Evolutionary conservation across 2,113 vertebrate species (phyloP).

Genomic region (Cygnus atratus): DNA sequence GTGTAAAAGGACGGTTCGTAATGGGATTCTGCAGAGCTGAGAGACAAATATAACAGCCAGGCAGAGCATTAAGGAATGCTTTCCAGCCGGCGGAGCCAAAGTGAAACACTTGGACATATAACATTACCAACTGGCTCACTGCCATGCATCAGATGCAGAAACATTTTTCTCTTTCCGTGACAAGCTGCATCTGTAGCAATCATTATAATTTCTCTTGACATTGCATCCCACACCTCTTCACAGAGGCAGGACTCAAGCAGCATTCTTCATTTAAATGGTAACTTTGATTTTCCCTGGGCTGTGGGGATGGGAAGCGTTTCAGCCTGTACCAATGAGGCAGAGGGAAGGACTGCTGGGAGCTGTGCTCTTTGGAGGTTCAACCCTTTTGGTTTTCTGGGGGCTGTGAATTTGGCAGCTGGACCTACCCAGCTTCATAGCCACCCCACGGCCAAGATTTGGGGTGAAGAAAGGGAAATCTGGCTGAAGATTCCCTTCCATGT

Average conservation of each 20-base stretch:
- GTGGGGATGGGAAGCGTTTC: neutral
- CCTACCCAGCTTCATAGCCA: neutral
- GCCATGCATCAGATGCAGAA: constrained; percentile 30
- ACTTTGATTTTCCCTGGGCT: constrained; percentile 29
- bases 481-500: neutral
- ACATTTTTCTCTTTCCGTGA: constrained; percentile 23
- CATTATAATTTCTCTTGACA: constrained; percentile 51
- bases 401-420: neutral
- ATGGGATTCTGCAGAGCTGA: constrained; percentile 59
- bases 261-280: constrained; percentile 39
- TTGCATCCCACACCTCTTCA: constrained; percentile 15
- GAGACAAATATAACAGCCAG: constrained; percentile 49
- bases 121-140: constrained; percentile 37
- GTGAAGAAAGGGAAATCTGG: neutral
- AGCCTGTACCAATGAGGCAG: neutral
- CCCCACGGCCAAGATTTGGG: neutral
- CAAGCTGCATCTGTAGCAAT: constrained; percentile 57
- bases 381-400: neutral
- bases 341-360: neutral
- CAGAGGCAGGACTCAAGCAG: constrained; percentile 10
- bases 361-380: neutral
- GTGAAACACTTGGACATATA: constrained; percentile 44
- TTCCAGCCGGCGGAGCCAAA: constrained; percentile 31
- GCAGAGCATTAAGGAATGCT: constrained; percentile 42
- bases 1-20: constrained; percentile 18